Evolutionary conservation across 2,113 vertebrate species (phyloP).

Genomic region (Phyllopteryx taeniolatus): DNA sequence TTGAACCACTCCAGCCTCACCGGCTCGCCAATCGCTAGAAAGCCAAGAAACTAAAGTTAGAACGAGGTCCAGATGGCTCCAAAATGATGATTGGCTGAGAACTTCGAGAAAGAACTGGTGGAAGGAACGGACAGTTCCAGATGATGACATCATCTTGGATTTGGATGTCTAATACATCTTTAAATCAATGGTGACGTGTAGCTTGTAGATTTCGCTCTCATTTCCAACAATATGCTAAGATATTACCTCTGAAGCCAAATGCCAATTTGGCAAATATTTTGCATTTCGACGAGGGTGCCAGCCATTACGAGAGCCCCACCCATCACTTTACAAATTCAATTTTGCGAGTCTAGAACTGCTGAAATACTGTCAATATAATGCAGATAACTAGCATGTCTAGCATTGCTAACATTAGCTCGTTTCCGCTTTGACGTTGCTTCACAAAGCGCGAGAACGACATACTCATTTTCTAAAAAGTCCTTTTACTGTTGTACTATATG

Average conservation of each 20-base stretch:
- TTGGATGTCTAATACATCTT: constrained; percentile 49
- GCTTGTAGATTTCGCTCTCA: constrained; percentile 31
- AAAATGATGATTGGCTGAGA: constrained; percentile 8
- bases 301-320: too few relatives aligned
- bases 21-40: constrained; percentile 87
- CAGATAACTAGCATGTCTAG: too few relatives aligned
- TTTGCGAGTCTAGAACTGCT: too few relatives aligned
- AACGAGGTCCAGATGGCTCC: background rate
- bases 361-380: too few relatives aligned
- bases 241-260: background rate
- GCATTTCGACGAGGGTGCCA: too few relatives aligned
- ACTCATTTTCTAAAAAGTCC: too few relatives aligned
- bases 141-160: constrained; percentile 50
- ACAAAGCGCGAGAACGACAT: too few relatives aligned
- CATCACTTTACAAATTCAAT: too few relatives aligned
- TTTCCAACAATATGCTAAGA: constrained; percentile 4
- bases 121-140: constrained; percentile 31
- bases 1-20: constrained; percentile 93
- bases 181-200: constrained; percentile 33
- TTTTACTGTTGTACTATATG: too few relatives aligned
- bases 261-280: background rate
- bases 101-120: constrained; percentile 17
- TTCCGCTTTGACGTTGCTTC: too few relatives aligned
- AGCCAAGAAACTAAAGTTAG: constrained; percentile 4
- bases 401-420: too few relatives aligned